Percentiles rank a stretch among this genome's conserved stretches.
phyloP scores from a whole-genome alignment of 2,113 vertebrate species.

The Canis aureus region DNA sequence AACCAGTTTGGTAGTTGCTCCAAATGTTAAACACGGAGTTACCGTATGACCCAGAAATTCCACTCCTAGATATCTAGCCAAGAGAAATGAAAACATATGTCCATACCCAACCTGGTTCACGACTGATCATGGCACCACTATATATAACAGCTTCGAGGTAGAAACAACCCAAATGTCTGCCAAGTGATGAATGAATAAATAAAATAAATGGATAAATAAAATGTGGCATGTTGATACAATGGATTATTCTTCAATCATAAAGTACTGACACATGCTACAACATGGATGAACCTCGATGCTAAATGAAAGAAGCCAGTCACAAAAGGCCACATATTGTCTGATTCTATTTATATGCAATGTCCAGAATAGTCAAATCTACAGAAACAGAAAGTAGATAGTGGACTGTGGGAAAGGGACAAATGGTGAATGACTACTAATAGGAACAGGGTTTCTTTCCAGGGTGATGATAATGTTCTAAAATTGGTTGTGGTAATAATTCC shows the following conservation, averaged over 20 bases:
- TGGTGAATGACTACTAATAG: not conserved
- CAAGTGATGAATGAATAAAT: too few relatives aligned
- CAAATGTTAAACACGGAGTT: not conserved
- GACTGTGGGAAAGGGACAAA: not conserved
- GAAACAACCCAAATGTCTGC: too few relatives aligned
- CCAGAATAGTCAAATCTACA: not conserved
- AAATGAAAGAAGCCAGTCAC: not conserved
- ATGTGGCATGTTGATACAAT: too few relatives aligned
- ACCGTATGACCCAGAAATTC: not conserved
- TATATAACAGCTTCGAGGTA: not conserved
- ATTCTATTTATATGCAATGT: not conserved
- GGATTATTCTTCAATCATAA: not conserved
- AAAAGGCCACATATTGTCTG: not conserved
- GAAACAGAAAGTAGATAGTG: not conserved
- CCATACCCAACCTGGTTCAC: not conserved
- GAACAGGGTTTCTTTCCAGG: not conserved
- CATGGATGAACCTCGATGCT: not conserved
- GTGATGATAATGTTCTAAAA: not conserved
- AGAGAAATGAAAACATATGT: not conserved
- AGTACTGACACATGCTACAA: not conserved
- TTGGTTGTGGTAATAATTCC: not conserved
- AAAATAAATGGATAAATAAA: too few relatives aligned
- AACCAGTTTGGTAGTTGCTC: not conserved
- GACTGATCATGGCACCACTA: not conserved
- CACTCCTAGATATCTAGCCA: not conserved